These are phyloP conservation scores for Chaetorhynchus papuensis DNA, from an alignment of 2,113 vertebrate genomes.

Conservation along the genomic window DNA sequence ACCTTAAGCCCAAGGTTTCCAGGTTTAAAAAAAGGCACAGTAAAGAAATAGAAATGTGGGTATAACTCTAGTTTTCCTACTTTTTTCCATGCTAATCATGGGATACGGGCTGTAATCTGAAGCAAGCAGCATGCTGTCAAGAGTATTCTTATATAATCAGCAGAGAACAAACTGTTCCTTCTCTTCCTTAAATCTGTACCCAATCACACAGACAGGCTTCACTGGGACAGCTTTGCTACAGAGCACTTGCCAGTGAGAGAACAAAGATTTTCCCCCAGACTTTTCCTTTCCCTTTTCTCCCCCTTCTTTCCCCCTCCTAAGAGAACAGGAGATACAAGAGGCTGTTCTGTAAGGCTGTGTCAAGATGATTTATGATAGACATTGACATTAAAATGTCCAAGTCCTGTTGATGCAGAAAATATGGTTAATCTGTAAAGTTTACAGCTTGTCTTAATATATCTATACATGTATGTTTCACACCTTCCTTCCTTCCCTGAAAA, in stretches of 20 bases:
- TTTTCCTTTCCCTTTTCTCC: neutral
- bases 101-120: neutral
- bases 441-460: neutral
- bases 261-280: neutral
- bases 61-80: neutral
- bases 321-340: neutral
- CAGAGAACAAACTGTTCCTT: slow-evolving; percentile 26
- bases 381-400: neutral
- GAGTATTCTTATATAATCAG: slow-evolving; percentile 18
- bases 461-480: neutral
- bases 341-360: neutral
- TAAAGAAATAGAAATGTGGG: neutral
- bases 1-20: neutral
- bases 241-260: neutral
- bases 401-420: neutral
- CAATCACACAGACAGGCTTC: neutral
- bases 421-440: neutral
- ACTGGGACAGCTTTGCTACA: neutral
- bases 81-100: neutral
- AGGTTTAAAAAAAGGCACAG: neutral
- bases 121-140: neutral
- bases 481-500: neutral
- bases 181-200: neutral
- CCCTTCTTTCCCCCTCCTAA: neutral
- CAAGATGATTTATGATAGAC: neutral